These are phyloP conservation scores for Busseola fusca DNA, from an alignment of 2,888 invertebrate genomes.

Conservation along the genomic window DNA sequence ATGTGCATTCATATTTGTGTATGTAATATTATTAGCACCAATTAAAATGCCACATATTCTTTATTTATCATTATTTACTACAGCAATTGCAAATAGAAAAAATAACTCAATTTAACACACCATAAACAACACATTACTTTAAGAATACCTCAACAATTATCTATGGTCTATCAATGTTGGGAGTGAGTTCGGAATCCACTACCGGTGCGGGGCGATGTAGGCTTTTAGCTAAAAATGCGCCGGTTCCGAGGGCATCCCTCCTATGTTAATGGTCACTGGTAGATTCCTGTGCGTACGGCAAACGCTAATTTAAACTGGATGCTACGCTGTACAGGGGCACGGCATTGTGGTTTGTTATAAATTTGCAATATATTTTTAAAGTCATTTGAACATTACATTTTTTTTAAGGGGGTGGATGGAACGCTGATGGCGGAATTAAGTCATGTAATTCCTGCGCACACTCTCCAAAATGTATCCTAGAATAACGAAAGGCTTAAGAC, in stretches of 20 bases:
- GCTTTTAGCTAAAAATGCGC: slow-evolving; percentile 78
- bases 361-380: background rate
- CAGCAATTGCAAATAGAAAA: slow-evolving; percentile 15
- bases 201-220: slow-evolving; percentile 58
- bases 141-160: slow-evolving; percentile 63
- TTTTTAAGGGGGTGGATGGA: background rate
- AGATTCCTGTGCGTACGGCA: slow-evolving; percentile 75
- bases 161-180: slow-evolving; percentile 69
- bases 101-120: slow-evolving; percentile 58
- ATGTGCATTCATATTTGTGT: too few species aligned
- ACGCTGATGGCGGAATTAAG: too few species aligned
- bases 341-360: slow-evolving; percentile 37
- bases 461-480: too few species aligned
- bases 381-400: background rate
- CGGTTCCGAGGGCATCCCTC: slow-evolving; percentile 72
- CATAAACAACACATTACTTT: slow-evolving; percentile 56
- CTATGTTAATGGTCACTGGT: slow-evolving; percentile 79
- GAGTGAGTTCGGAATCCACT: slow-evolving; percentile 52
- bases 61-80: background rate
- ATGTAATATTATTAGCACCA: background rate
- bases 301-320: slow-evolving; percentile 83
- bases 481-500: too few species aligned
- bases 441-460: too few species aligned
- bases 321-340: slow-evolving; percentile 67
- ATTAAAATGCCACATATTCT: slow-evolving; percentile 2